Base-by-base conservation (phyloP, 2,888 invertebrate species). In the Alsophila aescularia region DNA sequence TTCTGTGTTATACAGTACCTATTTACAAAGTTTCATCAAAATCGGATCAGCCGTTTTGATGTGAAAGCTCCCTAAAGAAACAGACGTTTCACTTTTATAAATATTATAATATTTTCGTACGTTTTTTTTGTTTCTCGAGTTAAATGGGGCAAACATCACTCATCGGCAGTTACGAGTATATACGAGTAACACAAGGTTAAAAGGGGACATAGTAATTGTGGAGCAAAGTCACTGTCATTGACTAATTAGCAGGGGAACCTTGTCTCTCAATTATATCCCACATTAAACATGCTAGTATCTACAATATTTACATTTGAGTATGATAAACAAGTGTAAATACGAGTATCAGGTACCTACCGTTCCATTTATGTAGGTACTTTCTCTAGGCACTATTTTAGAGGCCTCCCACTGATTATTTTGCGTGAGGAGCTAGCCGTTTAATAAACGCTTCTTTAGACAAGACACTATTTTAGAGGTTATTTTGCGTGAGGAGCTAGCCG, bases 211-310 rank as follows among this genome's bases (percentile, higher is more conserved):
- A 51, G 45, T 58, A 63, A 58, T 54, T 64, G 64, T 57, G 50
- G 64, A 64, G 62, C 74, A 74, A 77, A 70, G 75, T 76, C 76
- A 77, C 53, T 76, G 77, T 73, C 75, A 78, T 77, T 75, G 71
- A 70, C 74, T 71, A 72, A 73, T 77, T 74, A 77, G 24, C 31
- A 5, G 24, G 34, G 43, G 41, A 58, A 47, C 62, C 66, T 60
- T 55, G 60, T 44, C 55, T 45, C 37, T 47, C 35, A 29, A 34
- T 41, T 29, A 29, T 10, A 2, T 29, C n/a, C 9, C 8, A 27
- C 27, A 8, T 27, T 6, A 27, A 18, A 18, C 18, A 18, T 18
- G 5, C 18, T 4, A 7, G 2, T 29, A 29, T 29, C 16, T 43
- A 31, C 9, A 18, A 21, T 13, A 34, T 35, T 24, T 32, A 43